Evolutionary conservation across 1,140 invertebrate species (phyloP), one percentile per base, ranked within the genome.

Genomic region (Liolophura sinensis): DNA sequence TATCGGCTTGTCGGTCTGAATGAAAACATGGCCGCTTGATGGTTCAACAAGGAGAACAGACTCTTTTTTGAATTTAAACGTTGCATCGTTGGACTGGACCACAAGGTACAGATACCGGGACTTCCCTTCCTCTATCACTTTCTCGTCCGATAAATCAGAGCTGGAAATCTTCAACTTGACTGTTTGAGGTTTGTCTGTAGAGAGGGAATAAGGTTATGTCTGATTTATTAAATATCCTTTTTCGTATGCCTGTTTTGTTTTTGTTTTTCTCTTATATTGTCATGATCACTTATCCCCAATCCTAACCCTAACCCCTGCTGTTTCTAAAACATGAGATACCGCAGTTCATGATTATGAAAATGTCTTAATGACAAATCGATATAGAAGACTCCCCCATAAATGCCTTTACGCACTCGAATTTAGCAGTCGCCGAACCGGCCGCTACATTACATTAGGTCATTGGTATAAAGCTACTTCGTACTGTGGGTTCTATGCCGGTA

Each of bases 1-100:
- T 16, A 78, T 61, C 15, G 78, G 76, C 64, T 77, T 80, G 57
- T 78, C 76, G 9, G 76, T 77, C 63, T 80, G 76, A 54, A 79
- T 75, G 62, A 77, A 79, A 27, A 79, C 73, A 63, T 70, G 75
- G 31, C 78, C 78, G 51, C 69, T 69, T 0, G 65, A 55, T 31
- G 63, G 61, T 14, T 61, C 65, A 6, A 76, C 48, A 0, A 71
- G 59, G 4, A 75, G 50, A 18, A 69, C 52, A 1, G 64, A 60
- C 59, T 71, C 69, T 7, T 69, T 50, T 15, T 24, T 27, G 60
- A 73, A 69, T 0, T 31, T 24, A 31, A 67, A 47, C 4, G 40
- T 48, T 4, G 46, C 20, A 20, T 52, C 22, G 4, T 14, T 60
- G n/a, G 54, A 60, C 25, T 65, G 56, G 20, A 68, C 70, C 15